Conservation (phyloP, 37 sponge, comb jelly and placozoan species). For the Haliclona indistincta region DNA sequence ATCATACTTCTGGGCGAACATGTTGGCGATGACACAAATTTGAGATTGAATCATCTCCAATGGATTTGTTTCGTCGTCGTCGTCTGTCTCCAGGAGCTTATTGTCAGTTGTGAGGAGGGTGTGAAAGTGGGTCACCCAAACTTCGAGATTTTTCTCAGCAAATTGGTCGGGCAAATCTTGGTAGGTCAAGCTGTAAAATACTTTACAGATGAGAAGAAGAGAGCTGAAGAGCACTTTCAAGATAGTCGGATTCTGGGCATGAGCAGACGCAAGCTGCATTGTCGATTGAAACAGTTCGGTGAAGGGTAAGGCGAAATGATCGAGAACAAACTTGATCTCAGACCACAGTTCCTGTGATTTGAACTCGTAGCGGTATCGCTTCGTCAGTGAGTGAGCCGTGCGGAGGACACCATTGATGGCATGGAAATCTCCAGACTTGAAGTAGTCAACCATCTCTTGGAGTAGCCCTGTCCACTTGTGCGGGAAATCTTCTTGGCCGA, state of each 20-base stretch:
- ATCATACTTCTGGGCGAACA: constrained; percentile 99
- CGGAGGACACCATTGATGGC: constrained; percentile 95
- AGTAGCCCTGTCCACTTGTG: constrained; percentile 90
- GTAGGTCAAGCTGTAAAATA: constrained; percentile 83
- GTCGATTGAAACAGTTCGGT: constrained; percentile 80
- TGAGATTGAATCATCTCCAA: constrained; percentile 94
- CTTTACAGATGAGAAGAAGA: constrained; percentile 87
- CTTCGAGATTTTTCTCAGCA: constrained; percentile 90
- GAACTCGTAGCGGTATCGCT: constrained; percentile 94
- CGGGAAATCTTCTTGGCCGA: constrained; percentile 97
- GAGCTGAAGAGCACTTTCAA: constrained; percentile 92
- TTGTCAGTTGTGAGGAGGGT: constrained; percentile 76
- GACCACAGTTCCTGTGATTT: constrained; percentile 89
- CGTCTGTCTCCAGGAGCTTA: constrained; percentile 84
- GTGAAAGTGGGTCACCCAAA: constrained; percentile 93
- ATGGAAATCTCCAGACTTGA: constrained; percentile 87
- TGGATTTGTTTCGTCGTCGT: constrained; percentile 86
- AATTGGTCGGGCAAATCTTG: constrained; percentile 99
- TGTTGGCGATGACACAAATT: constrained; percentile 81
- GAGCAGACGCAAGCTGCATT: constrained; percentile 75
- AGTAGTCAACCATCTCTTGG: constrained; percentile 89
- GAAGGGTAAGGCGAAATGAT: constrained; percentile 80
- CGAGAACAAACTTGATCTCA: constrained; percentile 95
- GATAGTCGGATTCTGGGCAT: constrained; percentile 61
- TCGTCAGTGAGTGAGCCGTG: constrained; percentile 98